Evolutionary conservation across 1,140 invertebrate species (phyloP), one percentile per base, ranked within the genome.

Genomic region (Eulimnadia texana): DNA sequence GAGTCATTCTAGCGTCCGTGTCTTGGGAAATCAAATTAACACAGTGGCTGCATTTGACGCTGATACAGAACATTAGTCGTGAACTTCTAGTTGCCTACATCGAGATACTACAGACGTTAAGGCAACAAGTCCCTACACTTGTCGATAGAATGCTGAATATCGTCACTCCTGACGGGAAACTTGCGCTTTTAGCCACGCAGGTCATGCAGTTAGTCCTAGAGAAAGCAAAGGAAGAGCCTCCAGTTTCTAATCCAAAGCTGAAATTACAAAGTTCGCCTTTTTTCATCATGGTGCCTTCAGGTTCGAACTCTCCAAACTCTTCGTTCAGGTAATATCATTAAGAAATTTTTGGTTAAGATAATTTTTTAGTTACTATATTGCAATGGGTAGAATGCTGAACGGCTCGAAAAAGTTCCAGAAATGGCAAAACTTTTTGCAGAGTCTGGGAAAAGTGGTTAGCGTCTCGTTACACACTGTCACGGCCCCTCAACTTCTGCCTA

Each of bases 21-120:
- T 72, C 73, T 6, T 87, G 87, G 86, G 83, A 90, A 65, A 69
- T 77, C 9, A 80, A 80, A 52, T 70, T 88, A 13, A 78, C 80
- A 2, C 84, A 88, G 64, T 93, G 90, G 90, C 71, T 93, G 33
- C 88, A 93, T 69, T 73, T 76, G 50, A 70, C 85, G 10, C 69
- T 93, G 3, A 76, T 88, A 60, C 73, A 83, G 67, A 71, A 90
- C 10, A 78, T 84, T 1, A 73, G 71, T 64, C 72, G 78, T 9
- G 74, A 78, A n/a, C 83, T 86, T 69, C 72, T 91, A 58, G 77
- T 80, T 3, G 80, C 80, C 19, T 93, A 92, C 71, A 70, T 92
- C 2, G 88, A 92, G 68, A 83, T 90, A 33, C 70, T 93, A 58
- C 79, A 80, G 72, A 78, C 75, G 63, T 42, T 91, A 2, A 82